These are phyloP conservation scores for Onthophagus taurus DNA, from an alignment of 1,140 invertebrate species.

Conservation along the genomic window DNA sequence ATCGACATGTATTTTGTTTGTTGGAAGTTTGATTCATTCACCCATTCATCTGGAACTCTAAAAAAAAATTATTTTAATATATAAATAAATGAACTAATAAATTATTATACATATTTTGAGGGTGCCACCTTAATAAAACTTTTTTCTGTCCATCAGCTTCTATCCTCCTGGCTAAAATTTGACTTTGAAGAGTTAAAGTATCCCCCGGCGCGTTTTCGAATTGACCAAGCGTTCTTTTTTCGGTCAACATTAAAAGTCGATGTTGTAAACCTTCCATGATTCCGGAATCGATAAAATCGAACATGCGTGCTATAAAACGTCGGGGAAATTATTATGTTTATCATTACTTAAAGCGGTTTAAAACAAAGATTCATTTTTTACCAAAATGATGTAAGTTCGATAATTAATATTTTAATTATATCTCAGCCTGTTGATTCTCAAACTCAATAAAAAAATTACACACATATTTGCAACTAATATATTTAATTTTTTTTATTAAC, in stretches of 20 bases:
- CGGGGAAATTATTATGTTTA: no score
- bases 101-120: constrained; percentile 61
- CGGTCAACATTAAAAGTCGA: constrained; percentile 49
- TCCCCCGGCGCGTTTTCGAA: constrained; percentile 41
- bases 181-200: constrained; percentile 53
- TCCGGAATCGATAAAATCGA: constrained; percentile 80
- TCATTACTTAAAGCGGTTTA: neutral
- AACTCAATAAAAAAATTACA: no score
- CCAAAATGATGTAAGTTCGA: neutral
- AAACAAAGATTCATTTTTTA: neutral
- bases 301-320: constrained; percentile 55
- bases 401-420: no score
- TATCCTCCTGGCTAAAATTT: constrained; percentile 53
- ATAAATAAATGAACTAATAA: constrained; percentile 32
- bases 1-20: constrained; percentile 44
- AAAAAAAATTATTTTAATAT: constrained; percentile 13
- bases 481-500: no score
- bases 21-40: constrained; percentile 46
- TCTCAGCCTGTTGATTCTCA: no score
- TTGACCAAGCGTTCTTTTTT: constrained; percentile 49
- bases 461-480: no score
- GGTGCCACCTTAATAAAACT: constrained; percentile 59
- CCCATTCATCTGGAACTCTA: constrained; percentile 54
- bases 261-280: constrained; percentile 80
- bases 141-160: constrained; percentile 49